phyloP scores from a whole-genome alignment of 2,113 vertebrate genomes.

The Coreoperca whiteheadi region DNA sequence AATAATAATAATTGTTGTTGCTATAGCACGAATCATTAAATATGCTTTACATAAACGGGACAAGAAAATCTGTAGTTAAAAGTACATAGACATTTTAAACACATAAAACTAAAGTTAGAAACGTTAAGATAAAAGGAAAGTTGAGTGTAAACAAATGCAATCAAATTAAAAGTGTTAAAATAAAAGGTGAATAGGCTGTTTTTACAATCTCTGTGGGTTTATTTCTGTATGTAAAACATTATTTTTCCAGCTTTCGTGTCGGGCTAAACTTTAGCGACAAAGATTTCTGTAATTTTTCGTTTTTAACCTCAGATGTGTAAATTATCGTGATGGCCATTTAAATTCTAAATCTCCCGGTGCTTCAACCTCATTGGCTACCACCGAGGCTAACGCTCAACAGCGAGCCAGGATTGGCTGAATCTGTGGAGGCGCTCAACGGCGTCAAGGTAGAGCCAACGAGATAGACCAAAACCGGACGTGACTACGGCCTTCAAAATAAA shows the following conservation, averaged over 20 bases:
- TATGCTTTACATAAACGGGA: background rate
- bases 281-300: background rate
- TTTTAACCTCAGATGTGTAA: background rate
- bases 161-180: background rate
- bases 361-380: slow-evolving; percentile 52
- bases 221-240: background rate
- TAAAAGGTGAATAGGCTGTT: background rate
- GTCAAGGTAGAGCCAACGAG: background rate
- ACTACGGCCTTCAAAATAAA: slow-evolving; percentile 29
- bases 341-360: slow-evolving; percentile 2
- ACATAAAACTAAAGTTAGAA: background rate
- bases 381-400: background rate
- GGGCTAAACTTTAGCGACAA: background rate
- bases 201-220: background rate
- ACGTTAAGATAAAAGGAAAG: background rate
- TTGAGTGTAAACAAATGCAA: background rate
- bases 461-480: background rate
- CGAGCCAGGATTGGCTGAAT: slow-evolving; percentile 52
- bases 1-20: background rate
- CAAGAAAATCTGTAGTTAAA: no score
- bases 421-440: background rate
- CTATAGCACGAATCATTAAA: background rate
- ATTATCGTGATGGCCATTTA: background rate
- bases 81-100: background rate
- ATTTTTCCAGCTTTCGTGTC: background rate